phyloP scores from a whole-genome alignment of 2,113 vertebrate species.

The Dicrurus megarhynchus region DNA sequence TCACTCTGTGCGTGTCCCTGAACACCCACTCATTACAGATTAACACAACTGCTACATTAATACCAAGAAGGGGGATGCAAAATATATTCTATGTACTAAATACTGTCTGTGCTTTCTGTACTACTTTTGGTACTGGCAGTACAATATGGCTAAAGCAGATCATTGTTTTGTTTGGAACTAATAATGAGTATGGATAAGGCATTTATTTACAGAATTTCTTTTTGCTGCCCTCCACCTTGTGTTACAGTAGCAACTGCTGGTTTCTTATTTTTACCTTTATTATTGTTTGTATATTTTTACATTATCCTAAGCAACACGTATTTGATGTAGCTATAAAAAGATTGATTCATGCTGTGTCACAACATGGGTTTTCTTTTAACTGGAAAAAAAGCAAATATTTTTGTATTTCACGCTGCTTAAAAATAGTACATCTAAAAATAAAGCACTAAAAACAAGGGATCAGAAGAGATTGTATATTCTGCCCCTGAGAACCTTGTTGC shows the following conservation, averaged over 20 bases:
- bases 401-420: constrained; percentile 12
- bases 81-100: neutral
- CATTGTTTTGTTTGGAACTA: neutral
- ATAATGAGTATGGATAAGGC: neutral
- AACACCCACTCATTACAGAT: neutral
- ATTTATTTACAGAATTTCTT: neutral
- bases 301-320: constrained; percentile 23
- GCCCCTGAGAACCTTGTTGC: neutral
- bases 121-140: neutral
- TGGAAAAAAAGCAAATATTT: constrained; percentile 1
- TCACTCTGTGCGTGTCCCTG: neutral
- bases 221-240: neutral
- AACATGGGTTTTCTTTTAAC: constrained; percentile 38
- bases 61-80: neutral
- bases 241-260: neutral
- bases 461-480: neutral
- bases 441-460: constrained; percentile 6
- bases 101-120: neutral
- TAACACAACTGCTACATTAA: neutral
- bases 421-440: constrained; percentile 26
- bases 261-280: neutral
- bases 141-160: neutral
- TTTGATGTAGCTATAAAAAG: constrained; percentile 56
- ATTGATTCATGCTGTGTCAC: constrained; percentile 32
- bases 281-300: neutral